Evolutionary conservation across 2,888 invertebrate species (phyloP), one percentile per base, ranked within the genome.

Genomic region (Onthophagus sagittarius): DNA sequence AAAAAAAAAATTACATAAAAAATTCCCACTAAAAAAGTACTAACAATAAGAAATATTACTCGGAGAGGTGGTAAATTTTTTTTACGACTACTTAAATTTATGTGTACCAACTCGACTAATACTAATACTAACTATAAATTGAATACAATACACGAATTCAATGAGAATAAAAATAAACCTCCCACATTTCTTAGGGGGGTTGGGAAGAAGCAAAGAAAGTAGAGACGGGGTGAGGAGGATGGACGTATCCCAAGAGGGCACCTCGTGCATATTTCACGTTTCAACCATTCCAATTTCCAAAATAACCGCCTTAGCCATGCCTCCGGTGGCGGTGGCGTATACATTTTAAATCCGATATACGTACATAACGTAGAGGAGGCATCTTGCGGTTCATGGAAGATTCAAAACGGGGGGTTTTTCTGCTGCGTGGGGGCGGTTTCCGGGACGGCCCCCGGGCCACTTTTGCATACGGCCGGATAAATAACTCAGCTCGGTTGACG

Each of bases 301-400:
- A 67, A 67, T 67, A 67, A 67, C 67, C 67, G 32, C 67, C 67
- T 67, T 67, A 67, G 67, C 13, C n/a, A 11, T 53, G 39, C 39
- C 39, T 7, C 39, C 39, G 39, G 31, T 23, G 67, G 67, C 67
- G 23, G n/a, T 23, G 31, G 67, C 32, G 32, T 67, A 67, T 67
- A 67, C 67, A 67, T 67, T 67, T 67, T 67, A 67, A 67, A 67
- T 67, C 67, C 31, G 67, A 67, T 67, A 67, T 67, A 67, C 67
- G 67, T 67, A 67, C 67, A 67, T 67, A 67, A 67, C 67, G 31
- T 67, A 67, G 67, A 23, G 23, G 67, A 67, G 32, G 67, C 23
- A 23, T 23, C 31, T 67, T 32, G 31, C 23, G 67, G 67, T 32
- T 67, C 67, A 67, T 67, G 67, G 23, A 67, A 67, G 67, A 67